Base-by-base conservation (phyloP, 1,140 invertebrate species). In the Ceratoteleas bidentatus region DNA sequence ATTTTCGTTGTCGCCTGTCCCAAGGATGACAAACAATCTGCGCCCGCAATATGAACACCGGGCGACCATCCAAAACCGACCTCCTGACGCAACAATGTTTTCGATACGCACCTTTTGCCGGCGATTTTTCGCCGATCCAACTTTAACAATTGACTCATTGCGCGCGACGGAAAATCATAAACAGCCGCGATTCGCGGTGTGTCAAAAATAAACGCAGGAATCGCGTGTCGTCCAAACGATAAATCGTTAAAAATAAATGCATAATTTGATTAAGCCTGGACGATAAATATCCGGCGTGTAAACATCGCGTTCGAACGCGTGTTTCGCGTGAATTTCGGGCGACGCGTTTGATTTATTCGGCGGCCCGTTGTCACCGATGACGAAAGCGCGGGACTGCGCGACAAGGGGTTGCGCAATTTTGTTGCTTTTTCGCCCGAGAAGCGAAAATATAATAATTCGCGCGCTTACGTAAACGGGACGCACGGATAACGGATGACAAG, bases 401-500 rank as follows among this genome's bases (percentile, higher is more conserved):
- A n/a, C n/a, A n/a, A n/a, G n/a, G n/a, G n/a, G n/a, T n/a, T n/a
- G n/a, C n/a, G n/a, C n/a, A n/a, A n/a, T n/a, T n/a, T n/a, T n/a
- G n/a, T n/a, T n/a, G n/a, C n/a, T 24, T 24, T 24, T 24, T 1
- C 24, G 24, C 24, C 24, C 24, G 24, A 24, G 24, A 24, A 24
- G 4, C 11, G 6, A 50, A 47, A 64, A 64, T 53, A 57, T 47
- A 65, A 62, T 49, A n/a, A 69, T 11, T 53, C 54, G 24, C 60
- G 34, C 24, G 11, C 60, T 81, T 72, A 61, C 43, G 36, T 75
- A 74, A 77, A 82, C 58, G 77, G 69, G 69, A 77, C 72, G 77
- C 73, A 50, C 68, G 73, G 54, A 76, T 65, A 69, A 73, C 69
- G 62, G 84, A 76, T 75, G 83, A 85, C 84, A 84, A 81, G 75